Conservation (phyloP, 2,797 vertebrate genomes). For the Taenioides sp. region DNA sequence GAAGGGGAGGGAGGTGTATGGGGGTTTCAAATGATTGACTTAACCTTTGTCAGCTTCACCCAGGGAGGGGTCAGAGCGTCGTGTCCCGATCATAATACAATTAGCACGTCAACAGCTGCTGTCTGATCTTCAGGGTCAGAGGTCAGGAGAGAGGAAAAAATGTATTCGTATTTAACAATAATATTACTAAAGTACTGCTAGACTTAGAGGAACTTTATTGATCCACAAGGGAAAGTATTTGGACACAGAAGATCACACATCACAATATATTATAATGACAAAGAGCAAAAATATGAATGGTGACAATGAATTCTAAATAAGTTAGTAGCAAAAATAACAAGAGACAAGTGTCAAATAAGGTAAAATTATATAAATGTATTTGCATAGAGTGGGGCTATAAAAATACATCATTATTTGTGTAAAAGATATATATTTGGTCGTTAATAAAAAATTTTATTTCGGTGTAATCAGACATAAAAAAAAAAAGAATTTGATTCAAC, state of each 20-base stretch:
- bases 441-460: not conserved
- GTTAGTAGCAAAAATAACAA: too few species aligned
- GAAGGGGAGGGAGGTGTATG: not conserved
- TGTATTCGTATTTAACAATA: not conserved
- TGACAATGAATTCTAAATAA: too few species aligned
- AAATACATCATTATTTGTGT: not conserved
- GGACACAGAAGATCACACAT: too few species aligned
- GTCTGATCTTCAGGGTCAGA: slow-evolving; percentile 62
- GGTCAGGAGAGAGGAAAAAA: not conserved
- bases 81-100: slow-evolving; percentile 90
- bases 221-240: too few species aligned
- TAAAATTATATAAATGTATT: too few species aligned
- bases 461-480: too few species aligned
- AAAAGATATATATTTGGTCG: not conserved
- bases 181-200: not conserved
- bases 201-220: too few species aligned
- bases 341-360: too few species aligned
- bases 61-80: slow-evolving; percentile 85
- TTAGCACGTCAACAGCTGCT: slow-evolving; percentile 88
- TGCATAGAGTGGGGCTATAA: not conserved
- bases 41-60: slow-evolving; percentile 88
- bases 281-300: too few species aligned
- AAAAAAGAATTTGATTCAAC: too few species aligned
- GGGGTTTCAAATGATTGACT: slow-evolving; percentile 79
- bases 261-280: too few species aligned